Base-by-base conservation (phyloP, 2,888 invertebrate genomes). In the Eucera pruinosa region DNA sequence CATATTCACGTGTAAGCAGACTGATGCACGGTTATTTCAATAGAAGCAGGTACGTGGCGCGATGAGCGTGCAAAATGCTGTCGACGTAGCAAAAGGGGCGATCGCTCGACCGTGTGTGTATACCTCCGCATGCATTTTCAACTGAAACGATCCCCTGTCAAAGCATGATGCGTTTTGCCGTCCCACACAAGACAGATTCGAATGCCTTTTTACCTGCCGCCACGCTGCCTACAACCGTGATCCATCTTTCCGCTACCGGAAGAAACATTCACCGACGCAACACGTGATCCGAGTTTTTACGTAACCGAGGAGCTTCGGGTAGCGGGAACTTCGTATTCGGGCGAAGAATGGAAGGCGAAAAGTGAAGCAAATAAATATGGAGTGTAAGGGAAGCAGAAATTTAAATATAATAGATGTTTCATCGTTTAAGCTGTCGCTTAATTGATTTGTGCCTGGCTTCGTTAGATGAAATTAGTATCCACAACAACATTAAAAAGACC, bases 21-120 rank as follows among this genome's bases (percentile, higher is more conserved):
- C 30, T 41, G 77, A 60, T 62, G 60, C 78, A 58, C 66, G 54
- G 78, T 70, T 70, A 71, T 54, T 67, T 67, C 62, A 76, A 78
- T 78, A 62, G 45, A 33, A 9, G n/a, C 18, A 3, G 33, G 15
- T 54, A 74, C 70, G 61, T 54, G 70, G 57, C 25, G 33, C 66
- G 62, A 71, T 67, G 71, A 68, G 72, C 62, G 50, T 18, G 64
- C 55, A 43, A 64, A 68, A 77, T 50, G 61, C 36, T 58, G 77
- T 50, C 62, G 45, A 71, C 27, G 52, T n/a, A 23, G 58, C 33
- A 39, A 52, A 66, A 47, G 61, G 73, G 41, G 18, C 58, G 54
- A 13, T 45, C 20, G 48, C 25, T 43, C 18, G 23, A n/a, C 43
- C 33, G 13, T 23, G 45, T 72, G 33, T 27, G 18, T 47, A 4